phyloP scores from a whole-genome alignment of 2,113 vertebrate species.

The Puntigrus tetrazona region DNA sequence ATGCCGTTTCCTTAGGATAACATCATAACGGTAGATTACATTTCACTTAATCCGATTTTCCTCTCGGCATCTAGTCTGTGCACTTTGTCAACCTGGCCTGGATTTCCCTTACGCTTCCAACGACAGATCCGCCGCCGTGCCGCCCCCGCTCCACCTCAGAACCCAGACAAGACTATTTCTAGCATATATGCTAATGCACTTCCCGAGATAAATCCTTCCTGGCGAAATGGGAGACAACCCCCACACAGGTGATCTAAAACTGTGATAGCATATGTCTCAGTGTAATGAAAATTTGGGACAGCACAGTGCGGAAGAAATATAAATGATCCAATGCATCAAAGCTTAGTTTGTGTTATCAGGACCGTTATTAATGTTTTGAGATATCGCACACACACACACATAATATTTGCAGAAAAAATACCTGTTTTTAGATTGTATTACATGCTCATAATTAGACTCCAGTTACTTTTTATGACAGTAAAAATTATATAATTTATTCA shows the following conservation, averaged over 20 bases:
- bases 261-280: background rate
- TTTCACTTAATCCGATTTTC: background rate
- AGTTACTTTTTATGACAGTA: too few species aligned
- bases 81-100: background rate
- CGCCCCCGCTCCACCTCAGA: background rate
- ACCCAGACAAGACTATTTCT: constrained; percentile 24
- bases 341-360: background rate
- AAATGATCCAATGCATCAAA: background rate
- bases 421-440: too few species aligned
- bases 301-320: background rate
- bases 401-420: too few species aligned
- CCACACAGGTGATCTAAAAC: constrained; percentile 1
- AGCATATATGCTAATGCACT: constrained; percentile 15
- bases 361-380: background rate
- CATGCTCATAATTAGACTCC: too few species aligned
- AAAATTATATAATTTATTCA: too few species aligned
- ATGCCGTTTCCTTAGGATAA: background rate
- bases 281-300: background rate
- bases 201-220: background rate
- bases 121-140: background rate
- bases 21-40: background rate
- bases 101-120: constrained; percentile 6
- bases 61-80: background rate
- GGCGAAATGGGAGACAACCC: background rate
- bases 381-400: background rate